phyloP scores from a whole-genome alignment of 2,113 vertebrate genomes.

The Callorhinus ursinus region DNA sequence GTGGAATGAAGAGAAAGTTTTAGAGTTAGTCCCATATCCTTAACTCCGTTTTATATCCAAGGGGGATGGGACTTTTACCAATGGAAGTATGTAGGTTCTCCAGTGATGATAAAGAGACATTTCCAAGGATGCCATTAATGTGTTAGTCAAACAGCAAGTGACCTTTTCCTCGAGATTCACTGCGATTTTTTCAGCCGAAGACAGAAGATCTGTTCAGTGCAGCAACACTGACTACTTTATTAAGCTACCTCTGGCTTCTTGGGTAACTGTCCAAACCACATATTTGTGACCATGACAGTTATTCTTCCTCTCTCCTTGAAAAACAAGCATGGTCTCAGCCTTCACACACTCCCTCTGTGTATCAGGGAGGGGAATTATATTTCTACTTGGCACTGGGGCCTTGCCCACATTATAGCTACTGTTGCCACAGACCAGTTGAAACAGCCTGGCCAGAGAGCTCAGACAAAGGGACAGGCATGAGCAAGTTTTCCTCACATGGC shows the following conservation, averaged over 20 bases:
- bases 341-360: conserved; percentile 74
- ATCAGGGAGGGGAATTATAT: conserved; percentile 58
- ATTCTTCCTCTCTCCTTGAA: conserved; percentile 85
- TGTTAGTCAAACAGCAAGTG: conserved; percentile 82
- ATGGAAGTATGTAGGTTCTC: conserved; percentile 65
- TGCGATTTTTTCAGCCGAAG: conserved; percentile 70
- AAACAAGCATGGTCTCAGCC: conserved; percentile 82
- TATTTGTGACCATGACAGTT: conserved; percentile 87
- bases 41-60: background rate
- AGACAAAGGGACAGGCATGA: conserved; percentile 70
- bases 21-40: background rate
- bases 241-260: conserved; percentile 81
- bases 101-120: conserved; percentile 74
- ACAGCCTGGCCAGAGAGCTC: conserved; percentile 18
- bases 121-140: conserved; percentile 85
- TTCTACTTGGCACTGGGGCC: conserved; percentile 69
- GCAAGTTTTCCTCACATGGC: conserved; percentile 59
- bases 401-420: conserved; percentile 57
- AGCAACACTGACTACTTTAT: conserved; percentile 85
- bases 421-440: conserved; percentile 50
- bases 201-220: conserved; percentile 85
- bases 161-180: conserved; percentile 87
- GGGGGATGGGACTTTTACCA: conserved; percentile 48
- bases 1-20: background rate
- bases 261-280: conserved; percentile 84